Evolutionary conservation across 2,113 vertebrate species (phyloP).

Genomic region (Myanophis thanlyinensis): DNA sequence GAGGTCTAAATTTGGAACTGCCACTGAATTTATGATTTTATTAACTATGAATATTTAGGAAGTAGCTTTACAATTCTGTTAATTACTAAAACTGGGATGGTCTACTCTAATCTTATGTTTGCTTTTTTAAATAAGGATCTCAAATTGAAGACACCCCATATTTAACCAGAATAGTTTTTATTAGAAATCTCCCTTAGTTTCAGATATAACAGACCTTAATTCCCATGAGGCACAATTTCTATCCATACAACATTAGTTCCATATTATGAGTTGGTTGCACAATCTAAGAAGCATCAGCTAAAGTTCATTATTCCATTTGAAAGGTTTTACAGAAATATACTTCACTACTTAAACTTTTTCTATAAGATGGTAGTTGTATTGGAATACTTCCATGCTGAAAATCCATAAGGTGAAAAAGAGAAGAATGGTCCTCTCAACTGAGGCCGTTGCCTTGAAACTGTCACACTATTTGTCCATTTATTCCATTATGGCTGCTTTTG

Average conservation of each 20-base stretch:
- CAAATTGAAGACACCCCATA: neutral
- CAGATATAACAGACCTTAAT: neutral
- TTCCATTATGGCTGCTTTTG: neutral
- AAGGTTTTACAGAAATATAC: neutral
- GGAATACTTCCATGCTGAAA: neutral
- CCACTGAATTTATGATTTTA: conserved; percentile 40
- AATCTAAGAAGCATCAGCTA: neutral
- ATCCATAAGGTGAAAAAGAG: neutral
- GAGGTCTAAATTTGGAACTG: conserved; percentile 35
- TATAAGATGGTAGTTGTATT: neutral
- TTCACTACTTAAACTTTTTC: neutral
- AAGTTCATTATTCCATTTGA: neutral
- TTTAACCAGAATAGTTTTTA: neutral
- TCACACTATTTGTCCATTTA: neutral
- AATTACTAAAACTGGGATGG: neutral
- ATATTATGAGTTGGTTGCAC: neutral
- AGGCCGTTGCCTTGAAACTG: neutral
- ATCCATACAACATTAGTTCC: neutral
- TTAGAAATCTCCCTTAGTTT: neutral
- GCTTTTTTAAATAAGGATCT: neutral
- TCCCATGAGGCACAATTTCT: neutral
- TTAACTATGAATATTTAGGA: conserved; percentile 40
- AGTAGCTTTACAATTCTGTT: neutral
- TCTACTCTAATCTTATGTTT: neutral
- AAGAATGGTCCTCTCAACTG: neutral